Percentiles rank a stretch among this genome's conserved stretches.
Conservation (phyloP, 1,140 invertebrate species). For the Lordiphosa clarofinis region DNA sequence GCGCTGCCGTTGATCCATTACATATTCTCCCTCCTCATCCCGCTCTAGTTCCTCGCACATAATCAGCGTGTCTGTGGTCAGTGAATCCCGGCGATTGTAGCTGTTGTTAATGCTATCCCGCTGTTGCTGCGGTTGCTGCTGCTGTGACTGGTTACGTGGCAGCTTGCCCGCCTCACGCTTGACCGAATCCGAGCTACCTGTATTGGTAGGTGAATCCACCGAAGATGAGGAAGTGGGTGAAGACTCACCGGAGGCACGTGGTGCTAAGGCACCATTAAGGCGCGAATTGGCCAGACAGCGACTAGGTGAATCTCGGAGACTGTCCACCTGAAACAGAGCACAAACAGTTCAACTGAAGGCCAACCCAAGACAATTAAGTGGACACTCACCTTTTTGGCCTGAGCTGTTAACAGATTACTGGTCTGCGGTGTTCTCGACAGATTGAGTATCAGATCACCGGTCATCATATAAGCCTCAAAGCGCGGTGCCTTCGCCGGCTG, state of each 20-base stretch:
- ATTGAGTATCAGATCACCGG: conserved; percentile 96
- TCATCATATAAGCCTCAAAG: conserved; percentile 98
- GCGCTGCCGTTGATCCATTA: conserved; percentile 42
- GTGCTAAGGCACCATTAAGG: conserved; percentile 77
- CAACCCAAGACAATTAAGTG: neutral
- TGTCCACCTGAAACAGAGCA: conserved; percentile 76
- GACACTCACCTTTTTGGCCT: conserved; percentile 83
- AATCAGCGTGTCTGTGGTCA: conserved; percentile 70
- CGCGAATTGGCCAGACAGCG: conserved; percentile 49
- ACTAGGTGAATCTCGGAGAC: conserved; percentile 79
- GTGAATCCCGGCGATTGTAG: conserved; percentile 68
- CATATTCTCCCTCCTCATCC: conserved; percentile 54
- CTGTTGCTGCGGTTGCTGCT: conserved; percentile 43
- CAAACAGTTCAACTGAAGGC: neutral
- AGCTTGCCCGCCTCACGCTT: conserved; percentile 55
- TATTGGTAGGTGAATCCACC: conserved; percentile 77
- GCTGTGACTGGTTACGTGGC: conserved; percentile 32
- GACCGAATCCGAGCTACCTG: conserved; percentile 63
- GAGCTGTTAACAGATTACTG: conserved; percentile 82
- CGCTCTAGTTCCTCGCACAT: conserved; percentile 71
- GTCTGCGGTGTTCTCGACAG: conserved; percentile 88
- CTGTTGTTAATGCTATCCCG: conserved; percentile 73
- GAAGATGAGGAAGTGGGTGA: conserved; percentile 80
- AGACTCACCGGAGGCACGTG: conserved; percentile 80
- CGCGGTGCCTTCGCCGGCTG: conserved; percentile 81